Percentiles rank a stretch among this genome's conserved stretches.
Conservation (phyloP, 2,797 vertebrate species). For the Hydrocynus forskahlii region DNA sequence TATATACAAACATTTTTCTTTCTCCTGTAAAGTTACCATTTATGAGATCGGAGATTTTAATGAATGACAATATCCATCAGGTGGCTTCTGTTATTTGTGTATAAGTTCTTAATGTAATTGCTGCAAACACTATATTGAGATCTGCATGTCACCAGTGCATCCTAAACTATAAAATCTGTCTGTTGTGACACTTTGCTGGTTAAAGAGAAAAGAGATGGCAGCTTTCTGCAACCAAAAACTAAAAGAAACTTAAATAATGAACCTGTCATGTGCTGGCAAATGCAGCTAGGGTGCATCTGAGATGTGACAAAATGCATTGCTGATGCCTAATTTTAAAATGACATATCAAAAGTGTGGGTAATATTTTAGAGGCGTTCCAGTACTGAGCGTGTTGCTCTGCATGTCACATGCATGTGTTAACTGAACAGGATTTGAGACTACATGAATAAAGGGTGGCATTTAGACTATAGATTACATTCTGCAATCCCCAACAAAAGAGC, state of each 20-base stretch:
- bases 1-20: too few species aligned
- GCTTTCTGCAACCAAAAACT: slow-evolving; percentile 18
- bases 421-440: neutral
- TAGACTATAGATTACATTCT: slow-evolving; percentile 22
- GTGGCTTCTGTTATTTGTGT: neutral
- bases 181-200: neutral
- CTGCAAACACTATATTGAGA: neutral
- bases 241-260: slow-evolving; percentile 29
- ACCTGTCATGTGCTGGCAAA: neutral
- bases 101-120: too few species aligned
- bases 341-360: neutral
- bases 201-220: neutral
- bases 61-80: neutral
- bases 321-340: neutral
- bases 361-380: neutral
- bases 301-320: neutral
- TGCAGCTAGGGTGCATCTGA: neutral
- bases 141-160: neutral
- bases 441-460: slow-evolving; percentile 14
- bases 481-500: neutral
- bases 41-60: too few species aligned
- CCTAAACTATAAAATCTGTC: neutral
- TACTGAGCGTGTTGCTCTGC: neutral
- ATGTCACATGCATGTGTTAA: neutral
- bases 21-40: too few species aligned